A percentile compares a stretch with the other conserved stretches of the same genome.
phyloP scores from a whole-genome alignment of 1,140 invertebrate genomes.

The Coboldia fuscipes region DNA sequence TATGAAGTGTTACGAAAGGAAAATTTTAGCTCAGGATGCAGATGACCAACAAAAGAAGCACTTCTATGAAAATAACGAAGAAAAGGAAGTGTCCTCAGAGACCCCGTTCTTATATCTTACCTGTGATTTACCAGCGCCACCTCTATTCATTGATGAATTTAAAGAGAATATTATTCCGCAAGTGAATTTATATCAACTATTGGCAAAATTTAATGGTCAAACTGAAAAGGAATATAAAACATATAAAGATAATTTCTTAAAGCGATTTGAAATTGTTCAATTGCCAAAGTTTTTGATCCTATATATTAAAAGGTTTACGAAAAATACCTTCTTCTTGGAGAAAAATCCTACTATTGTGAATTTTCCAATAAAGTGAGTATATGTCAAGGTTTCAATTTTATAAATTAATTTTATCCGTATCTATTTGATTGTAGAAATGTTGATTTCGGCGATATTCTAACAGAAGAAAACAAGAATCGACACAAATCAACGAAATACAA shows the following conservation, averaged over 20 bases:
- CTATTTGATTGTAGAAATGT: constrained; percentile 50
- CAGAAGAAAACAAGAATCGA: constrained; percentile 55
- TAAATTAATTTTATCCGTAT: not conserved
- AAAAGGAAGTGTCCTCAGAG: constrained; percentile 67
- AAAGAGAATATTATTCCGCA: constrained; percentile 98
- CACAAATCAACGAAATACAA: constrained; percentile 79
- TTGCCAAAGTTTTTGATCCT: constrained; percentile 94
- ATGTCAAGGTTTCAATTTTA: not conserved
- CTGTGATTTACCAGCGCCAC: constrained; percentile 88
- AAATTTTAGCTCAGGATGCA: constrained; percentile 82
- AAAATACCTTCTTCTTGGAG: constrained; percentile 96
- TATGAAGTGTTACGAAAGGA: constrained; percentile 87
- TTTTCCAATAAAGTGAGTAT: constrained; percentile 89
- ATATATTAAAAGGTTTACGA: constrained; percentile 95
- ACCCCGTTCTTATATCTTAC: constrained; percentile 90
- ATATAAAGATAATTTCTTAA: constrained; percentile 96
- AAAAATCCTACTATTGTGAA: constrained; percentile 99
- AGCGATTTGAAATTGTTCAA: constrained; percentile 85
- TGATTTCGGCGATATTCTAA: constrained; percentile 91
- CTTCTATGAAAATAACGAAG: constrained; percentile 47
- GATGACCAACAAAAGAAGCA: constrained; percentile 72
- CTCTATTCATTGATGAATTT: constrained; percentile 91
- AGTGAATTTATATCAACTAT: constrained; percentile 80
- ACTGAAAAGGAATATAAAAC: constrained; percentile 97
- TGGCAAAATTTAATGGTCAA: constrained; percentile 92